These are phyloP conservation scores for Leuciscus waleckii DNA, from an alignment of 2,797 vertebrate species.

Conservation along the genomic window DNA sequence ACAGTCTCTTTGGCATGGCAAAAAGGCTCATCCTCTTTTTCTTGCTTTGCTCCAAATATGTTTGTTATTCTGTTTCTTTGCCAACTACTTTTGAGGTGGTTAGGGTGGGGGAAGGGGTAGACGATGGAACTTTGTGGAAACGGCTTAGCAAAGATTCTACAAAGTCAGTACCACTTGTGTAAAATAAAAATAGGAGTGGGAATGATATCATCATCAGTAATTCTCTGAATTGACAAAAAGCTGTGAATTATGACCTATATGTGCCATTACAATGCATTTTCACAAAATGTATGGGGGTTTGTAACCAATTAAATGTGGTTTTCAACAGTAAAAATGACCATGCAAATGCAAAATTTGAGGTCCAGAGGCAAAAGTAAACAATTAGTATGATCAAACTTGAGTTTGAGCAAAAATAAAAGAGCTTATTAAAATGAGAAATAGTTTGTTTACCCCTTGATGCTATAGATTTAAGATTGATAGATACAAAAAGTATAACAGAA, in stretches of 20 bases:
- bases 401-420: neutral
- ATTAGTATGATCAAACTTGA: neutral
- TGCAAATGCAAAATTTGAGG: neutral
- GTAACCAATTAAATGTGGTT: neutral
- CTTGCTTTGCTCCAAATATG: constrained; percentile 78
- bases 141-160: constrained; percentile 57
- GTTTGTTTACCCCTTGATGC: neutral
- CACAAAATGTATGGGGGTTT: neutral
- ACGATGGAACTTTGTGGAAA: constrained; percentile 59
- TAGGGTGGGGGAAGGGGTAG: constrained; percentile 57
- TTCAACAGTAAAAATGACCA: neutral
- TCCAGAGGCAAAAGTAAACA: neutral
- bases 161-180: constrained; percentile 55
- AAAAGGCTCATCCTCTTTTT: constrained; percentile 76
- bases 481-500: neutral
- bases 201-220: constrained; percentile 10
- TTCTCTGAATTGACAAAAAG: constrained; percentile 1
- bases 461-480: neutral
- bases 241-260: neutral
- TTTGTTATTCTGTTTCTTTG: constrained; percentile 75
- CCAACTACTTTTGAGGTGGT: constrained; percentile 73
- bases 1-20: constrained; percentile 76
- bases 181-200: constrained; percentile 35
- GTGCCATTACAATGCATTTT: neutral
- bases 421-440: neutral